A percentile compares a stretch with the other conserved stretches of the same genome.
Conservation (phyloP, 1,140 invertebrate genomes). For the Caenorhabditis remanei region DNA sequence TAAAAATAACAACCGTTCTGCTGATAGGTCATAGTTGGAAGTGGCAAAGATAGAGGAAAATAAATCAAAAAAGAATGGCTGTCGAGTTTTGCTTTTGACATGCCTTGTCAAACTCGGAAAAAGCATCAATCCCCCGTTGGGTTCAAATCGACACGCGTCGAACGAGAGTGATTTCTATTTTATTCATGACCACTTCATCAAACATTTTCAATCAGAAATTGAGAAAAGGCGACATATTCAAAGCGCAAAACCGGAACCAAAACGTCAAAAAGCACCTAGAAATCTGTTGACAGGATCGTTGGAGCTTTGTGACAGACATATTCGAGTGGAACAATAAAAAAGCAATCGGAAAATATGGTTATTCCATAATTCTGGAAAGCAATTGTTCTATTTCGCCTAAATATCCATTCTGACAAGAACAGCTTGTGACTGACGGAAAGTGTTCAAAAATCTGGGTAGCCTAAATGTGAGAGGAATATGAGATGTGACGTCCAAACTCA, state of each 20-base stretch:
- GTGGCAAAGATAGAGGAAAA: background rate
- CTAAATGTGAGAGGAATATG: background rate
- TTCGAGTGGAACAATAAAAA: background rate
- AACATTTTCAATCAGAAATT: slow-evolving; percentile 45
- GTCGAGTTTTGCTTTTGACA: slow-evolving; percentile 2
- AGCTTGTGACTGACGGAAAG: background rate
- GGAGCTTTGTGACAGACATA: background rate
- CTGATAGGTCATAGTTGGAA: slow-evolving; percentile 12
- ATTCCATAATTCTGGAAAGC: background rate
- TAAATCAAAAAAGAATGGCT: slow-evolving; percentile 14
- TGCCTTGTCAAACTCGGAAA: slow-evolving; percentile 41
- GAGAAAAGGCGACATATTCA: slow-evolving; percentile 28
- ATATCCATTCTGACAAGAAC: background rate
- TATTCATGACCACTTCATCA: slow-evolving; percentile 54
- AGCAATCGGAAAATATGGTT: slow-evolving; percentile 31
- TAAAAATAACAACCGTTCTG: background rate
- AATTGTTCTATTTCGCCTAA: background rate
- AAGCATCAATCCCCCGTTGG: slow-evolving; percentile 27
- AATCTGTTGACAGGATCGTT: slow-evolving; percentile 17
- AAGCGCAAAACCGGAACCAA: slow-evolving; percentile 9
- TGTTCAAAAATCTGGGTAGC: background rate
- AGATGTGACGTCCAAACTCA: background rate
- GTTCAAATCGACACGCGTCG: slow-evolving; percentile 24
- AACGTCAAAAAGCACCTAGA: background rate
- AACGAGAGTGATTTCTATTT: slow-evolving; percentile 34